These are phyloP conservation scores for Helicolenus hilgendorfi DNA, from an alignment of 2,797 vertebrate genomes.

Conservation along the genomic window DNA sequence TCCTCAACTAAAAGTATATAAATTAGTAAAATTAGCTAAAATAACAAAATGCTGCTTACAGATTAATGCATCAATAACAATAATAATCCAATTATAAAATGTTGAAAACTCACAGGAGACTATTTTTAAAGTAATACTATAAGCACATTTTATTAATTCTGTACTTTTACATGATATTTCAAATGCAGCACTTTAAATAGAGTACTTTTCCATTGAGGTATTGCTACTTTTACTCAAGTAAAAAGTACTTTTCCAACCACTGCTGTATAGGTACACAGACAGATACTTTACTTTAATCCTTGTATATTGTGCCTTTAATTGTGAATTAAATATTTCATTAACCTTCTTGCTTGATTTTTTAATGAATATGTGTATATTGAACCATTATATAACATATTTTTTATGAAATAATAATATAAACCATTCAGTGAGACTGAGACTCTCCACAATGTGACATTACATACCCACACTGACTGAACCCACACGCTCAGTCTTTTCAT, in stretches of 20 bases:
- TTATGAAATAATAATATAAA: background rate
- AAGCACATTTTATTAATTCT: background rate
- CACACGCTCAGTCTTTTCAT: constrained; percentile 15
- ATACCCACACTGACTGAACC: background rate
- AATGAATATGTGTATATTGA: background rate
- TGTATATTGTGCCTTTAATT: background rate
- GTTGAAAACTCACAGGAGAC: background rate
- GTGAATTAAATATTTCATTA: background rate
- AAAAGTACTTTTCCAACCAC: background rate
- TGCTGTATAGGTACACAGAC: background rate
- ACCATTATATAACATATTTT: accelerated
- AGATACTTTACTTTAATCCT: background rate
- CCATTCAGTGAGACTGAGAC: background rate
- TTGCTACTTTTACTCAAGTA: background rate
- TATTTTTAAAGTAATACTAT: background rate
- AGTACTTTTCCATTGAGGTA: background rate
- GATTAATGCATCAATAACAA: background rate
- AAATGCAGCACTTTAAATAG: background rate
- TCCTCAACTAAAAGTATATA: background rate
- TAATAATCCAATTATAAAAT: background rate
- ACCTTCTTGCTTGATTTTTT: background rate
- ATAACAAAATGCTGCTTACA: background rate
- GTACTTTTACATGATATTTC: background rate
- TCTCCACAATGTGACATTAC: background rate
- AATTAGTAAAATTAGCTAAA: background rate